Percentiles rank a stretch among this genome's conserved stretches.
phyloP scores from a whole-genome alignment of 1,140 invertebrate species.

The Globodera rostochiensis region DNA sequence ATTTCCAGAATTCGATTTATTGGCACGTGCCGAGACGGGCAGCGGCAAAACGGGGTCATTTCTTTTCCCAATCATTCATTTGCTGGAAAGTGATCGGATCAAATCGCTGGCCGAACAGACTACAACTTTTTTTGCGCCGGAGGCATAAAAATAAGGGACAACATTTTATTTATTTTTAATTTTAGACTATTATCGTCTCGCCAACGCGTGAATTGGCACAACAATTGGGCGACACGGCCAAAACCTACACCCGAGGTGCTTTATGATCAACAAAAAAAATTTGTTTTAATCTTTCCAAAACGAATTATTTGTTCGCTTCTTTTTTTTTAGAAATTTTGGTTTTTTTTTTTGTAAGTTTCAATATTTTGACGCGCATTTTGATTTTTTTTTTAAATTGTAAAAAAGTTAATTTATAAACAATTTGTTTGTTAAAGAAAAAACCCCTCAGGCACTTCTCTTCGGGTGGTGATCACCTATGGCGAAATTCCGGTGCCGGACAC shows the following conservation, averaged over 20 bases:
- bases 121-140: constrained; percentile 1
- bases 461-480: constrained; percentile 31
- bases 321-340: no score
- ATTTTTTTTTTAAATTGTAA: constrained; percentile 8
- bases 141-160: constrained; percentile 18
- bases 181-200: constrained; percentile 26
- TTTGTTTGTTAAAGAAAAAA: no score
- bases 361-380: neutral
- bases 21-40: constrained; percentile 60
- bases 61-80: constrained; percentile 90
- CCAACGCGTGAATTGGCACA: constrained; percentile 37
- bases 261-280: neutral
- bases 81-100: constrained; percentile 76
- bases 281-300: neutral
- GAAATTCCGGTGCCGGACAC: constrained; percentile 34
- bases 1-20: constrained; percentile 46
- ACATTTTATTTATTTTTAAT: neutral
- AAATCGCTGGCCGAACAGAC: neutral
- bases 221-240: constrained; percentile 28
- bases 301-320: neutral
- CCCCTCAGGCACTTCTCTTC: constrained; percentile 19
- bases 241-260: constrained; percentile 6
- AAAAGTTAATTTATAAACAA: neutral
- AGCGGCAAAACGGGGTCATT: constrained; percentile 94
- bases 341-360: no score